Conservation (phyloP, 2,113 vertebrate species). For the Cebus imitator region DNA sequence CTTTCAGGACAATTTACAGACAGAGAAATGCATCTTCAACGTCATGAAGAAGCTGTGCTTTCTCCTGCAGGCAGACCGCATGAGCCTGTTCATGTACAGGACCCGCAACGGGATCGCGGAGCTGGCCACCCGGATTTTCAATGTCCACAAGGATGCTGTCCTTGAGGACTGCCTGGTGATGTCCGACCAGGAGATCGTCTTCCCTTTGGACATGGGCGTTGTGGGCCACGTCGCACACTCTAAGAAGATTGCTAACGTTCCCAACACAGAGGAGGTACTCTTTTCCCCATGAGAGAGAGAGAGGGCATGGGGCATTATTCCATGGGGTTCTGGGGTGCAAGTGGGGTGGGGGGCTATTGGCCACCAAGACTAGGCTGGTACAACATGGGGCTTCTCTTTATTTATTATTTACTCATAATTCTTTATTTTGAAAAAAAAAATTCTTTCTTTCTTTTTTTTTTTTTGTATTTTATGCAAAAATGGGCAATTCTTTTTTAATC, state of each 20-base stretch:
- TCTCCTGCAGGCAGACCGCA: conserved; percentile 88
- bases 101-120: conserved; percentile 90
- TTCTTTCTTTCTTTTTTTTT: too few species aligned
- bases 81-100: conserved; percentile 94
- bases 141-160: conserved; percentile 86
- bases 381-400: background rate
- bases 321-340: background rate
- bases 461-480: too few species aligned
- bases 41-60: conserved; percentile 90
- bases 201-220: conserved; percentile 91
- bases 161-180: conserved; percentile 90
- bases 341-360: background rate
- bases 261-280: conserved; percentile 86
- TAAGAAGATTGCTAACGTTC: conserved; percentile 89
- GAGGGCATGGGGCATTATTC: background rate
- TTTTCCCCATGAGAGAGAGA: background rate
- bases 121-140: conserved; percentile 91
- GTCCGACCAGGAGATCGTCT: conserved; percentile 92
- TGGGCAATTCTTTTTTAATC: too few species aligned
- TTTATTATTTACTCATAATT: background rate
- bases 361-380: background rate
- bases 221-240: conserved; percentile 89
- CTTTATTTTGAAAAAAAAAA: background rate
- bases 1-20: conserved; percentile 91
- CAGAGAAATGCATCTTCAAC: conserved; percentile 89